Conservation (phyloP, 1,140 invertebrate species). For the Drosophila miranda region DNA sequence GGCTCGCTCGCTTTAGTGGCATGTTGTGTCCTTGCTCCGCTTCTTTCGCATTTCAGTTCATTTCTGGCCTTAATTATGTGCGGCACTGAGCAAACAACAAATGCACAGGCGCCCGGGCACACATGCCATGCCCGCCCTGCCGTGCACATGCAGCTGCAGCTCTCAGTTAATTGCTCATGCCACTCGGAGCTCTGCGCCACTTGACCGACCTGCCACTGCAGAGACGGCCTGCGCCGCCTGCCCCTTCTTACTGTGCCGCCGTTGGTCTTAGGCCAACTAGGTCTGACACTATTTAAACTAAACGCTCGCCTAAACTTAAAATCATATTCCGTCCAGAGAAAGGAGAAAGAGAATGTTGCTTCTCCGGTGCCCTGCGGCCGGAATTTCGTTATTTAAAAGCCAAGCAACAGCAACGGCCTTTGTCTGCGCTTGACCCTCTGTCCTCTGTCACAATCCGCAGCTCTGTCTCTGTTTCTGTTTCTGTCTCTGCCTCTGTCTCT, state of each 20-base stretch:
- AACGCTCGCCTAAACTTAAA: conserved; percentile 53
- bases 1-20: conserved; percentile 18
- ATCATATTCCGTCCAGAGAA: conserved; percentile 34
- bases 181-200: conserved; percentile 58
- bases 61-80: conserved; percentile 77
- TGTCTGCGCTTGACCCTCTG: conserved; percentile 73
- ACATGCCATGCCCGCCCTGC: conserved; percentile 32
- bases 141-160: conserved; percentile 32
- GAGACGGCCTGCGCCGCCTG: conserved; percentile 27
- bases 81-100: conserved; percentile 71
- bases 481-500: conserved; percentile 6
- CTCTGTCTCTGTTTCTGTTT: conserved; percentile 10
- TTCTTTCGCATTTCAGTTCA: conserved; percentile 64
- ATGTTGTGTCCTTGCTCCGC: conserved; percentile 70
- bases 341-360: conserved; percentile 42
- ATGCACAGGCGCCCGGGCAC: conserved; percentile 45
- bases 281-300: conserved; percentile 58
- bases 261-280: conserved; percentile 1
- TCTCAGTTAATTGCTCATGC: conserved; percentile 72
- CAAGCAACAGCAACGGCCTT: conserved; percentile 43
- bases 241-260: not conserved
- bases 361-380: conserved; percentile 38
- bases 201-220: conserved; percentile 67
- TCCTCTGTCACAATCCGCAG: conserved; percentile 44
- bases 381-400: conserved; percentile 72